Evolutionary conservation across 64 coral and sea anemone genomes (phyloP).

Genomic region (Dendronephthya gigantea): DNA sequence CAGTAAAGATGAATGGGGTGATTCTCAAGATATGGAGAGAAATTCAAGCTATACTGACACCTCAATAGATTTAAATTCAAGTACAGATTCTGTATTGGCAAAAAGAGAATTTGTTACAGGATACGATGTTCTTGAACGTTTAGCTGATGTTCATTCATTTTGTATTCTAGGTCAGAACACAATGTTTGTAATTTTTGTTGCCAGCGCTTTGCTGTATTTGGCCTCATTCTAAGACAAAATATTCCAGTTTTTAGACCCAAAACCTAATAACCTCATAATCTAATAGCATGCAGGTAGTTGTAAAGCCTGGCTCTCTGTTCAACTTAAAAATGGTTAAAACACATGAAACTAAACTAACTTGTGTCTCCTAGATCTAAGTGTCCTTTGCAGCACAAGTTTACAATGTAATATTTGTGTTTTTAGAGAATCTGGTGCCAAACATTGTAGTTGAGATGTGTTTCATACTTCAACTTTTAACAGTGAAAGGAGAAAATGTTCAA

Average conservation of each 20-base stretch:
- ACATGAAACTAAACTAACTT: no score
- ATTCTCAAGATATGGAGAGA: background rate
- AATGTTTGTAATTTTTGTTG: background rate
- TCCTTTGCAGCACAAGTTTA: background rate
- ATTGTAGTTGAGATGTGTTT: constrained; percentile 39
- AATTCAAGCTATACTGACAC: background rate
- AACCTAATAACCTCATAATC: no score
- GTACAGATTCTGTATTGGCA: background rate
- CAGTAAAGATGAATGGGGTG: background rate
- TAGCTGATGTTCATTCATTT: background rate
- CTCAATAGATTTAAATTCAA: background rate
- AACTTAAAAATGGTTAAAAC: no score
- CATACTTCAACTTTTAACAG: background rate
- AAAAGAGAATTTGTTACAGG: background rate
- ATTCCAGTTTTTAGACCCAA: no score
- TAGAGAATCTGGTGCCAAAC: constrained; percentile 70
- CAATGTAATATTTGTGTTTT: background rate
- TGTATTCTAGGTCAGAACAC: background rate
- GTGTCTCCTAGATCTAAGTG: no score
- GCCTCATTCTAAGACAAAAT: no score
- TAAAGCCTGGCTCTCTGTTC: no score
- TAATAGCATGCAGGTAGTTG: no score
- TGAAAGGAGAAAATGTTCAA: background rate
- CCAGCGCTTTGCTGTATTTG: no score
- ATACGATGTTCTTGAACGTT: background rate